phyloP scores from a whole-genome alignment of 2,797 vertebrate genomes.

The Lepilemur ruficaudatus region DNA sequence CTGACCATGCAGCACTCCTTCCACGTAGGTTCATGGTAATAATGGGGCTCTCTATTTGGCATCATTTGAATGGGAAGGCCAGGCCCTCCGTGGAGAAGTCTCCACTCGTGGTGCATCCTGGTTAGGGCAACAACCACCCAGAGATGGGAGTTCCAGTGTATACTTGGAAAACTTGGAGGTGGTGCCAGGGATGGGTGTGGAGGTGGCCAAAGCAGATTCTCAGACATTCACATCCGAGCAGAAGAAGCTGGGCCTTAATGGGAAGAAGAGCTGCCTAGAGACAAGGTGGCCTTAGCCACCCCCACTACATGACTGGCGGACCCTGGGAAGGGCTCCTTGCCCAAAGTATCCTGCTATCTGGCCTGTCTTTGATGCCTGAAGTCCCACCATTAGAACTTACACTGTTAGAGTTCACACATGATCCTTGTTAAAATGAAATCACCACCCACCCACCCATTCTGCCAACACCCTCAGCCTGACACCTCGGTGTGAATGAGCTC shows the following conservation, averaged over 20 bases:
- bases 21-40: no score
- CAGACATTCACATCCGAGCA: neutral
- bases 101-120: neutral
- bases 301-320: neutral
- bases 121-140: neutral
- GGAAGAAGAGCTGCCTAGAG: neutral
- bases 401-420: conserved; percentile 36
- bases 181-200: neutral
- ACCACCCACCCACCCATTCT: conserved; percentile 58
- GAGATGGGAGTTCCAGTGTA: neutral
- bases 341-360: neutral
- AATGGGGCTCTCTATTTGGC: neutral
- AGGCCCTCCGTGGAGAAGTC: neutral
- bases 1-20: neutral
- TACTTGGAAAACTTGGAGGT: neutral
- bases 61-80: neutral
- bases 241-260: neutral
- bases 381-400: neutral
- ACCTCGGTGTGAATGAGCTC: conserved; percentile 63
- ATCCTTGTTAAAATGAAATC: conserved; percentile 68
- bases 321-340: neutral
- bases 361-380: neutral
- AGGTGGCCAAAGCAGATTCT: neutral
- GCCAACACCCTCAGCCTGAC: conserved; percentile 61
- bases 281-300: neutral